Conservation (phyloP, 2,113 vertebrate genomes). For the Dendropsophus ebraccatus region DNA sequence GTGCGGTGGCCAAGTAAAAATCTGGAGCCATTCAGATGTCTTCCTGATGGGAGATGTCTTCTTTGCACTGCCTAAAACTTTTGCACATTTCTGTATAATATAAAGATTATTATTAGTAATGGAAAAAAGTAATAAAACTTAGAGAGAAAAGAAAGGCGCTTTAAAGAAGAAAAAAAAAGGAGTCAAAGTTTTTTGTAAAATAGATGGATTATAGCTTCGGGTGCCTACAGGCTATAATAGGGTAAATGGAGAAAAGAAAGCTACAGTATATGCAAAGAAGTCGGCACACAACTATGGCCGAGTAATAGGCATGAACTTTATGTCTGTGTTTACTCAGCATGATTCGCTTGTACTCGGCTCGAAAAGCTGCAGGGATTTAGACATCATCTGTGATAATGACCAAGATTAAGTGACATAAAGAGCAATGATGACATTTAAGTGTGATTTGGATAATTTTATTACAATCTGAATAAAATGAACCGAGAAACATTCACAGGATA, state of each 20-base stretch:
- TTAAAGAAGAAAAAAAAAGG: not conserved
- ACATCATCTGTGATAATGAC: slow-evolving; percentile 10
- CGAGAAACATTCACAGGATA: not conserved
- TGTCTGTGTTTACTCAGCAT: slow-evolving; percentile 25
- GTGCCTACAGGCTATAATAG: not conserved
- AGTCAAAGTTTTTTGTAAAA: slow-evolving; percentile 5
- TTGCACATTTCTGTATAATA: too few relatives aligned
- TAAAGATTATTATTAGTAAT: not conserved
- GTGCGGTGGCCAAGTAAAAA: too few relatives aligned
- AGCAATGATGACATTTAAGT: slow-evolving; percentile 21
- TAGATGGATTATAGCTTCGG: not conserved
- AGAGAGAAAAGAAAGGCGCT: not conserved
- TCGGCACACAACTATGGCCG: not conserved
- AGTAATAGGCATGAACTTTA: slow-evolving; percentile 16
- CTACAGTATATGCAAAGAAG: not conserved
- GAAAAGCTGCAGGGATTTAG: slow-evolving; percentile 7
- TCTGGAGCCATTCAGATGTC: too few relatives aligned
- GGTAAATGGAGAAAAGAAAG: not conserved
- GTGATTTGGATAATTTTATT: slow-evolving; percentile 16
- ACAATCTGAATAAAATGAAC: slow-evolving; percentile 3
- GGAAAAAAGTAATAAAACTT: not conserved
- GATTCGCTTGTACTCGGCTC: slow-evolving; percentile 2
- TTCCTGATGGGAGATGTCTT: too few relatives aligned
- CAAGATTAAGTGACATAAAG: slow-evolving; percentile 23
- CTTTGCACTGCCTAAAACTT: too few relatives aligned